Base-by-base conservation (phyloP, 1,140 invertebrate species). In the Sycophila sp. region DNA sequence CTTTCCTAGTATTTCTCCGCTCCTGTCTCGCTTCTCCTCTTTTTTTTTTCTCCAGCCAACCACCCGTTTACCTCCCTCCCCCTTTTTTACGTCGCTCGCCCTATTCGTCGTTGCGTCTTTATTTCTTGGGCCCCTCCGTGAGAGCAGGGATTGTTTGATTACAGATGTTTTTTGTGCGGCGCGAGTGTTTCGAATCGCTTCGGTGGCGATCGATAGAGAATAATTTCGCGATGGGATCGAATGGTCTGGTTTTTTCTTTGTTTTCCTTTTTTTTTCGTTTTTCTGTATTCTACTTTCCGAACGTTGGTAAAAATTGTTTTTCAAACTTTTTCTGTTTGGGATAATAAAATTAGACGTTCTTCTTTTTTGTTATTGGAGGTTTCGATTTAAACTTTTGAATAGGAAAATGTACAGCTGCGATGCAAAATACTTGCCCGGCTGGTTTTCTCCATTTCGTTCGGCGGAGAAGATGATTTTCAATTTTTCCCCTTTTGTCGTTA, bases 1-100 rank as follows among this genome's bases (percentile, higher is more conserved):
- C 53, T 66, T 66, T 71, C 49, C 42, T 38, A 42, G 40, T 65
- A 71, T 47, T 69, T 36, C 45, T 60, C 38, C 42, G 40, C 55
- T 55, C 22, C 49, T n/a, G 49, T 24, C 36, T 34, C 28, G 15
- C 38, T 68, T 68, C 40, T 59, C 36, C 53, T 7, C 13, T 60
- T 40, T 28, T 45, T 11, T 30, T 28, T 60, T 45, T 19, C 26
- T 28, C 36, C 22, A n/a, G n/a, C n/a, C n/a, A n/a, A n/a, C n/a
- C n/a, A n/a, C n/a, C n/a, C n/a, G n/a, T n/a, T n/a, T n/a, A 4
- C 30, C 22, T 45, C 24, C 24, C 17, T 11, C 58, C 45, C 38
- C 30, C 34, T 45, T 28, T 60, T 42, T 4, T 32, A 30, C 34
- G 53, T 19, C n/a, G n/a, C n/a, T n/a, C 30, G 24, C 40, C 47